phyloP scores from a whole-genome alignment of 2,113 vertebrate species.

The Illadopsis cleaveri region DNA sequence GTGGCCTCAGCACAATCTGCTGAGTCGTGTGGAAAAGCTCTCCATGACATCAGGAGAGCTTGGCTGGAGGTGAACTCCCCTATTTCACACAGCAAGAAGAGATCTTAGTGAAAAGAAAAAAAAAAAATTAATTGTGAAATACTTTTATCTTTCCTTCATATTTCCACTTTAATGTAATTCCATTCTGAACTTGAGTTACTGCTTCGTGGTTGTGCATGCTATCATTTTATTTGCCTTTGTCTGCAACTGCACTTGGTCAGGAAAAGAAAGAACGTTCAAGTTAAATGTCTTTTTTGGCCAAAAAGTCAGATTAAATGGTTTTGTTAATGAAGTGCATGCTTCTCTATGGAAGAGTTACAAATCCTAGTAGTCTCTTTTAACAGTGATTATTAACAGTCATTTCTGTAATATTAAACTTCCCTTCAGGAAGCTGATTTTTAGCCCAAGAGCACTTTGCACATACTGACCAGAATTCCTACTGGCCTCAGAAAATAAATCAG shows the following conservation, averaged over 20 bases:
- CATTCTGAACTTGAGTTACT: neutral
- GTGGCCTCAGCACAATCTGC: neutral
- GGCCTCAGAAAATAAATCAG: neutral
- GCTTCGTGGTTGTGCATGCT: neutral
- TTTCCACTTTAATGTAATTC: neutral
- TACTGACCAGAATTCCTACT: neutral
- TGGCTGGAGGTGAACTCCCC: neutral
- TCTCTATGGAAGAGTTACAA: conserved; percentile 7
- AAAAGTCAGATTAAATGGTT: neutral
- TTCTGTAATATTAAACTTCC: neutral
- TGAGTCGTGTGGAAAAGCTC: neutral
- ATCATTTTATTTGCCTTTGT: neutral
- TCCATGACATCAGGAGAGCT: neutral
- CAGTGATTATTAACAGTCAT: neutral
- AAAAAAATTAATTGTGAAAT: neutral
- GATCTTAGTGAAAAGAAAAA: neutral
- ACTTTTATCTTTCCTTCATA: neutral
- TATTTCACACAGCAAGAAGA: neutral
- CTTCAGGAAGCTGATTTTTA: conserved; percentile 5
- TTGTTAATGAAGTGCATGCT: neutral
- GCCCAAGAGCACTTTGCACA: neutral
- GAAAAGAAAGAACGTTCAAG: neutral
- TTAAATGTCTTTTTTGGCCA: neutral
- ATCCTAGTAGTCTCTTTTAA: neutral
- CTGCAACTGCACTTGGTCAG: neutral